phyloP scores from a whole-genome alignment of 2,797 vertebrate species.

The Sebastes flavidus region DNA sequence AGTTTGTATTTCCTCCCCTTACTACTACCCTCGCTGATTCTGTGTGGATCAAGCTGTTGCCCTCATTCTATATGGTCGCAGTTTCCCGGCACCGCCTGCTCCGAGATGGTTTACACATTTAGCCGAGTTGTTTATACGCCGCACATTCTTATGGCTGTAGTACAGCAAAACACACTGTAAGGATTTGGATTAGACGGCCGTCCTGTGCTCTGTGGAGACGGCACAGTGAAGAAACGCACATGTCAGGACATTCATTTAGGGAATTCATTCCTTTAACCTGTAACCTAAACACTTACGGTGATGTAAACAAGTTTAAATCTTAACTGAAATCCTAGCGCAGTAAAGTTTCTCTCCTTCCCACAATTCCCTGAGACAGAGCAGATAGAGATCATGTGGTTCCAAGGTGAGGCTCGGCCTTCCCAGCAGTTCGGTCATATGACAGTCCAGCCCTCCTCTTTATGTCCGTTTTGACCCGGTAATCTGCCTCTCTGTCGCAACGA shows the following conservation, averaged over 20 bases:
- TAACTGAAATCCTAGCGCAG: background rate
- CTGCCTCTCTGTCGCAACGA: conserved; percentile 52
- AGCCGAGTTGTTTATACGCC: conserved; percentile 60
- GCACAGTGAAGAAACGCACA: background rate
- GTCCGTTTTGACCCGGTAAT: conserved; percentile 43
- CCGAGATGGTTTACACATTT: conserved; percentile 64
- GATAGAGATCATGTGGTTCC: conserved; percentile 50
- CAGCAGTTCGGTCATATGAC: conserved; percentile 54
- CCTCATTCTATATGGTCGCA: conserved; percentile 3
- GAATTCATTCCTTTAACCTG: conserved; percentile 34
- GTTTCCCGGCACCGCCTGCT: background rate
- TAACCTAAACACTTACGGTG: conserved; percentile 16
- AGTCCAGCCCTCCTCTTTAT: conserved; percentile 16
- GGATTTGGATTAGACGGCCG: conserved; percentile 6
- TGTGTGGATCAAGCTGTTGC: background rate
- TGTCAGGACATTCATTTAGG: conserved; percentile 2
- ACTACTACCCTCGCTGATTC: background rate
- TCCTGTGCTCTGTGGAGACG: background rate
- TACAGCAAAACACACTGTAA: conserved; percentile 48
- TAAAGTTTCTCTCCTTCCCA: background rate
- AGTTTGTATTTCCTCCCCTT: background rate
- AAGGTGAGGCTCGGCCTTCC: conserved; percentile 59
- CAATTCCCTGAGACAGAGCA: conserved; percentile 25
- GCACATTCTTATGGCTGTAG: conserved; percentile 61
- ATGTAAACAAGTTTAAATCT: conserved; percentile 19